Evolutionary conservation across 2,888 invertebrate genomes (phyloP).

Genomic region (Drosophila mettleri): DNA sequence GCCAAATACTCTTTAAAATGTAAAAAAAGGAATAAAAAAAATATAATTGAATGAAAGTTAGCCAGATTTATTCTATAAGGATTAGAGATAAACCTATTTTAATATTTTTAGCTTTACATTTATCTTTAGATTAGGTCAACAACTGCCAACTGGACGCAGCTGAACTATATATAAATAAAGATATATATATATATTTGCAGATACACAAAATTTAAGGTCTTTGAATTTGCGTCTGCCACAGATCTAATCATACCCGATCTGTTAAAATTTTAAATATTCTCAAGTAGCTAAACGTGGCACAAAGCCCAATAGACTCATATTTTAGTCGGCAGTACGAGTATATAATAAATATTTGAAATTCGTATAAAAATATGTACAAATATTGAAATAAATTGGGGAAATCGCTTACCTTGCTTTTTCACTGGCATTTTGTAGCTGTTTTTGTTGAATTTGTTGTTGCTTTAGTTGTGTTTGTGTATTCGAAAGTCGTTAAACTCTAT

Average conservation of each 20-base stretch:
- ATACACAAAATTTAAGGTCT: too few relatives aligned
- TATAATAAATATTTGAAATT: background rate
- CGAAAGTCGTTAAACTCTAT: slow-evolving; percentile 52
- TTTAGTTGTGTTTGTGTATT: slow-evolving; percentile 43
- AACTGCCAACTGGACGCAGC: background rate
- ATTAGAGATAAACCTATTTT: background rate
- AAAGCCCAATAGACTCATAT: background rate
- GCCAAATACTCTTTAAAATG: background rate
- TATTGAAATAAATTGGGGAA: slow-evolving; percentile 11
- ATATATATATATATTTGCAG: too few relatives aligned
- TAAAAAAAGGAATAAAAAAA: too few relatives aligned
- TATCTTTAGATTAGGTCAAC: background rate
- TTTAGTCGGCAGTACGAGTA: too few relatives aligned
- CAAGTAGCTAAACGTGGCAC: too few relatives aligned
- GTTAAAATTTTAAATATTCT: background rate
- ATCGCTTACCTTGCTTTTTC: slow-evolving; percentile 73
- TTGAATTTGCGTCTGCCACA: background rate
- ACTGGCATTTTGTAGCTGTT: slow-evolving; percentile 69
- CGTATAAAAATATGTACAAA: background rate
- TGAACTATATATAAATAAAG: background rate
- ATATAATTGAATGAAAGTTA: too few relatives aligned
- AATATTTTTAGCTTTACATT: background rate
- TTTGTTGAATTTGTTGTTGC: slow-evolving; percentile 17
- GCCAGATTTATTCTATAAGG: too few relatives aligned
- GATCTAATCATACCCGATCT: background rate